Base-by-base conservation (phyloP, 2,113 vertebrate species). In the Erythrolamprus reginae region DNA sequence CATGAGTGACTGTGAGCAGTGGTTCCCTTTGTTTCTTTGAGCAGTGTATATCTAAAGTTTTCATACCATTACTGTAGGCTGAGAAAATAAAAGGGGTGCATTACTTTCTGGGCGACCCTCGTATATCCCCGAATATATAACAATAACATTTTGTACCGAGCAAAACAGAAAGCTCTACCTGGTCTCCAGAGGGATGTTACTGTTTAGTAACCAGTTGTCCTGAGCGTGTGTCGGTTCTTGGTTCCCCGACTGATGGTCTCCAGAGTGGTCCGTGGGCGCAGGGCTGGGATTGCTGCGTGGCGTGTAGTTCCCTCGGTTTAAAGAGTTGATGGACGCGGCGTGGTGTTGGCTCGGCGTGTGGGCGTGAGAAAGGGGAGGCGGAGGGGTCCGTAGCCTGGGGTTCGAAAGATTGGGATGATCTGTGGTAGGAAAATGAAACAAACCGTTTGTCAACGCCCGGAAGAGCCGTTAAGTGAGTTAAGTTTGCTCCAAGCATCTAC, bases 181-280 rank as follows among this genome's bases (percentile, higher is more conserved):
- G 85, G 99, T 99, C 97, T 99, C 99, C 96, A 99, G 97, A 0
- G 99, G 99, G 94, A 99, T 99, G 98, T 99, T 99, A 95, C 99
- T 99, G 97, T 99, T 99, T 95, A 99, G 98, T 15, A 99, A 97
- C 99, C 99, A 99, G 97, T 99, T 99, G 98, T 99, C 99, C 96
- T 98, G 99, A 88, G 97, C 96, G 70, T 98, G 98, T 48, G 97
- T 95, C 3, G 98, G 97, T 92, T 99, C 98, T 92, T 97, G 98
- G 21, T 96, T 96, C 10, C 97, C 95, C 83, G 96, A 95, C 0
- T 98, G 98, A 38, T 98, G 98, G 90, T 99, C 99, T 28, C 98
- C 98, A 1, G 98, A 99, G 96, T 98, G 98, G 95, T 99, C 99
- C 0, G 99, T 99, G 89, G 98, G 99, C 3, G 98, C 98, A 0